Percentiles rank a stretch among this genome's conserved stretches.
phyloP scores from a whole-genome alignment of 2,113 vertebrate species.

The Candoia aspera region DNA sequence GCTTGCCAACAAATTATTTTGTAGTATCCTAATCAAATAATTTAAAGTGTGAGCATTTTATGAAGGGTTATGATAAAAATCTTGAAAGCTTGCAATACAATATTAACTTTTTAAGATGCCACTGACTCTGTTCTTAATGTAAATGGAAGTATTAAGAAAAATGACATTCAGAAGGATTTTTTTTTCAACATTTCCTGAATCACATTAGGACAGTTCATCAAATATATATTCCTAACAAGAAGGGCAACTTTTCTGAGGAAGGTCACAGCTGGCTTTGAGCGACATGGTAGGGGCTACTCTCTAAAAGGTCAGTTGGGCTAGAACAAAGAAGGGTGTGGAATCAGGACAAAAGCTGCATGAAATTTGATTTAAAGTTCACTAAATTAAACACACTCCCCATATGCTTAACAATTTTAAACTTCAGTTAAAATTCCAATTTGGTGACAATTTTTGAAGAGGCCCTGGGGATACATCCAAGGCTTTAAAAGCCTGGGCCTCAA shows the following conservation, averaged over 20 bases:
- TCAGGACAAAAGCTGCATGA: neutral
- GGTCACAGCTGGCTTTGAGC: neutral
- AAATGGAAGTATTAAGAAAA: neutral
- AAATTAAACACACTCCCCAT: neutral
- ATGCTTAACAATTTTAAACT: neutral
- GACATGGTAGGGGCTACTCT: neutral
- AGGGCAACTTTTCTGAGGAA: neutral
- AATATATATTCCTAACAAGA: neutral
- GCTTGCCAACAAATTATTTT: neutral
- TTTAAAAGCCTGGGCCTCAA: neutral
- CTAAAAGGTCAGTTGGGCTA: neutral
- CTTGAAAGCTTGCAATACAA: neutral
- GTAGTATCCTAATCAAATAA: neutral
- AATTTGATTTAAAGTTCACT: neutral
- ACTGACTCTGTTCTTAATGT: neutral
- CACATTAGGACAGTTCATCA: neutral
- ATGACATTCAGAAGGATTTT: neutral
- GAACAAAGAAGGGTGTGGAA: neutral
- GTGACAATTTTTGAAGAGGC: neutral
- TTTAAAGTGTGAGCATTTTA: neutral
- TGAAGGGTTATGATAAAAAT: neutral
- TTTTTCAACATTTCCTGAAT: neutral
- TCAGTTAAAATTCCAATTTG: neutral
- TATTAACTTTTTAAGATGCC: neutral
- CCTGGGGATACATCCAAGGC: neutral